These are phyloP conservation scores for Tachina lurida DNA, from an alignment of 2,888 invertebrate genomes.

Conservation along the genomic window DNA sequence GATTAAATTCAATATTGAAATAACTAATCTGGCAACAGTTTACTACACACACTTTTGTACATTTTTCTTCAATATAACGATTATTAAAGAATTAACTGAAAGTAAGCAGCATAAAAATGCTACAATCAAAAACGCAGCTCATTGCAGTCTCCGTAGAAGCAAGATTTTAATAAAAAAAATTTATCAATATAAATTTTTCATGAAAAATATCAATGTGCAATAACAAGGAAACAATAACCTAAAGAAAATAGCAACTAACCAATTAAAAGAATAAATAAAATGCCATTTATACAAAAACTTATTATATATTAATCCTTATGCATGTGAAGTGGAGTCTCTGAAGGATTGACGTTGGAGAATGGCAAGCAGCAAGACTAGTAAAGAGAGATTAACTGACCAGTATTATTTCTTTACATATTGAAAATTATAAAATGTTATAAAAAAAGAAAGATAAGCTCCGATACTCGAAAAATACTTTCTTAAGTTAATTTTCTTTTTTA, in stretches of 20 bases:
- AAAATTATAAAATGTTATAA: no score
- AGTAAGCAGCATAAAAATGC: constrained; percentile 5
- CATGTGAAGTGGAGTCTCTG: no score
- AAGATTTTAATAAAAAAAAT: constrained; percentile 32
- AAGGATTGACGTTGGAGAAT: no score
- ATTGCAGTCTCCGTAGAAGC: not conserved
- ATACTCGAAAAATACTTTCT: no score
- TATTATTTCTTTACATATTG: no score
- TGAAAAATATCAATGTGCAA: constrained; percentile 1
- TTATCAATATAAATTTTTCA: constrained; percentile 46
- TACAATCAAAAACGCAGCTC: constrained; percentile 12
- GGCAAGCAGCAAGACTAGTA: no score
- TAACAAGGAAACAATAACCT: constrained; percentile 14
- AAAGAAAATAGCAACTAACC: not conserved
- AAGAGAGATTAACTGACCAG: no score
- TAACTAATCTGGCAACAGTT: no score
- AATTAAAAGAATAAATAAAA: not conserved
- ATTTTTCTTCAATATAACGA: not conserved
- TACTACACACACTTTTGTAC: not conserved
- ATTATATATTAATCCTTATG: not conserved
- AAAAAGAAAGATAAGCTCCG: no score
- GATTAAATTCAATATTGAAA: no score
- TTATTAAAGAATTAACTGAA: not conserved
- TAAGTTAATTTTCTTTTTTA: no score
- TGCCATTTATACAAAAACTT: not conserved